Conservation (phyloP, 2,888 invertebrate genomes). For the Neoaliturus tenellus region DNA sequence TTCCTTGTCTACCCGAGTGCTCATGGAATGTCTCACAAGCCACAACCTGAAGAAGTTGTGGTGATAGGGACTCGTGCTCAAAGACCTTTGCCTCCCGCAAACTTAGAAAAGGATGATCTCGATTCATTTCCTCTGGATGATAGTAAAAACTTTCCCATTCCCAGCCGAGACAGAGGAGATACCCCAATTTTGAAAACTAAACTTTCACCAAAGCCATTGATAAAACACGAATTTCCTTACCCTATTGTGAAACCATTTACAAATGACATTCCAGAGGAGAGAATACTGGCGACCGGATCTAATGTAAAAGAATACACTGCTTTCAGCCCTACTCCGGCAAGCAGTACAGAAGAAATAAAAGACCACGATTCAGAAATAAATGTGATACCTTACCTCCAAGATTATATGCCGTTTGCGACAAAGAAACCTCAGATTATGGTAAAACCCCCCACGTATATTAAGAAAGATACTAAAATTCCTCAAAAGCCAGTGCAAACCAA, state of each 20-base stretch:
- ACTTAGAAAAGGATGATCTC: constrained; percentile 63
- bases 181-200: constrained; percentile 73
- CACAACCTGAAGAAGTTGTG: constrained; percentile 73
- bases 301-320: constrained; percentile 65
- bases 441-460: constrained; percentile 56
- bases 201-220: constrained; percentile 67
- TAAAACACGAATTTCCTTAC: constrained; percentile 80
- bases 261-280: constrained; percentile 70
- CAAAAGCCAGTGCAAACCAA: constrained; percentile 51
- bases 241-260: constrained; percentile 78
- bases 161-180: constrained; percentile 71
- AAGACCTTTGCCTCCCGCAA: constrained; percentile 72
- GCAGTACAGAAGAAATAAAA: constrained; percentile 61
- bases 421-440: constrained; percentile 68
- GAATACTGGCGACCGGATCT: constrained; percentile 55
- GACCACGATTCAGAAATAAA: constrained; percentile 71
- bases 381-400: constrained; percentile 73
- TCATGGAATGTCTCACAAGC: constrained; percentile 66
- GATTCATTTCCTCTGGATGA: constrained; percentile 68
- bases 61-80: constrained; percentile 76
- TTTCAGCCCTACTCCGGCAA: constrained; percentile 65
- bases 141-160: constrained; percentile 73
- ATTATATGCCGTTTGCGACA: constrained; percentile 72
- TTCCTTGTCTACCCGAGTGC: constrained; percentile 78
- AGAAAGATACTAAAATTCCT: constrained; percentile 48